These are phyloP conservation scores for Formica aserva DNA, from an alignment of 2,888 invertebrate species.

Conservation along the genomic window DNA sequence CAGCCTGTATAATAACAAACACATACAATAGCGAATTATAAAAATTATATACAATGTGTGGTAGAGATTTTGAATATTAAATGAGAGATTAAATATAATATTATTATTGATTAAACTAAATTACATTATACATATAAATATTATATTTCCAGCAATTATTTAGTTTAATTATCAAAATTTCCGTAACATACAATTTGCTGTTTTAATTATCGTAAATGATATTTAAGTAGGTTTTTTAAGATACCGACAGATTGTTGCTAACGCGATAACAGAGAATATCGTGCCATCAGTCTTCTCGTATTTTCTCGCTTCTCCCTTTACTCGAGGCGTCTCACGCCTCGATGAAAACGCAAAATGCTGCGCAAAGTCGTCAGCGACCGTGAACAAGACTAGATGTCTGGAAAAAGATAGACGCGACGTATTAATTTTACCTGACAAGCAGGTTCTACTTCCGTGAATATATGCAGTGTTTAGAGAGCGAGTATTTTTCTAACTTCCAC, in stretches of 20 bases:
- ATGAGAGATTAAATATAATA: too few relatives aligned
- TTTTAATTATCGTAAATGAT: background rate
- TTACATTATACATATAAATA: background rate
- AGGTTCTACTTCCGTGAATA: conserved; percentile 18
- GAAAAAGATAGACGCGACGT: conserved; percentile 49
- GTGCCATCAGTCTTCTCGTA: background rate
- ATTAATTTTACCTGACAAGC: conserved; percentile 44
- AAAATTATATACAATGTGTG: too few relatives aligned
- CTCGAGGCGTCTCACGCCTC: conserved; percentile 70
- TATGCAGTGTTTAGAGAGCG: conserved; percentile 6
- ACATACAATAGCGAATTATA: background rate
- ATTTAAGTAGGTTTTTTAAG: background rate
- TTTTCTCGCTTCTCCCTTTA: conserved; percentile 48
- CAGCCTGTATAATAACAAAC: too few relatives aligned
- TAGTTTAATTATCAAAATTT: background rate
- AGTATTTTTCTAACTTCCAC: conserved; percentile 1
- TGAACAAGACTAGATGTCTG: conserved; percentile 50
- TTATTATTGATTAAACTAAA: background rate
- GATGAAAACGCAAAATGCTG: conserved; percentile 72
- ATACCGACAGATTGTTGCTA: background rate
- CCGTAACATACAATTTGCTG: background rate
- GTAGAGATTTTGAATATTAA: too few relatives aligned
- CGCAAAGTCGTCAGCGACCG: conserved; percentile 67
- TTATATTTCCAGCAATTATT: background rate
- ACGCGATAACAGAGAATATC: background rate